Base-by-base conservation (phyloP, 1,140 invertebrate genomes). In the Pachypeltis micranthus region DNA sequence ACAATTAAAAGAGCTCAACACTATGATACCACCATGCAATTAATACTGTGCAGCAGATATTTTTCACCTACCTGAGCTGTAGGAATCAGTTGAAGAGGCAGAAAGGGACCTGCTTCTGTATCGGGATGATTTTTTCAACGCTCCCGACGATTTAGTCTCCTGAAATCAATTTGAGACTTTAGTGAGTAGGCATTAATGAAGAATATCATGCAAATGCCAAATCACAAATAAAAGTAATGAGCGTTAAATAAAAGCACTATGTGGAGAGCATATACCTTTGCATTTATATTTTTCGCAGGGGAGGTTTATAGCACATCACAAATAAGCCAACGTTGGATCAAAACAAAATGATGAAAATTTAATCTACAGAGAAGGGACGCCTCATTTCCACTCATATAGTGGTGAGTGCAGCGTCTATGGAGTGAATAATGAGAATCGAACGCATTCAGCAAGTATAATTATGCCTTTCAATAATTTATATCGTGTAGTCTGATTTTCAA, bases 71-170 rank as follows among this genome's bases (percentile, higher is more conserved):
- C 69, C 69, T 64, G 70, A 94, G 73, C 90, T 93, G 75, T 93
- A 93, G 27, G 91, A 93, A 73, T 94, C 91, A 39, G 90, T 93
- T 34, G 91, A 94, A 19, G 91, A 93, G n/a, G 91, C 91, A 29
- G 91, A 94, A 2, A 93, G 76, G 0, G 91, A 93, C 44, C 91
- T 81, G 74, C 89, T 93, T 51, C 91, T 77, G 72, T 93, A 90
- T 44, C 91, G 79, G 66, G 85, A 88, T 14, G 90, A 85, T 71
- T 90, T 91, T 76, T 90, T 90, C 71, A 90, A 73, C 16, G 87
- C 87, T 63, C 87, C 83, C 7, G 88, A 85, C 67, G 75, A 69
- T 74, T 84, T 84, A 1, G 78, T 70, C 64, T 84, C 82, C 67
- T 69, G 58, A 31, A 68, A 68, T 51, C 51, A 59, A 7, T 19